These are phyloP conservation scores for Siniperca scherzeri DNA, from an alignment of 2,797 vertebrate species.

Conservation along the genomic window DNA sequence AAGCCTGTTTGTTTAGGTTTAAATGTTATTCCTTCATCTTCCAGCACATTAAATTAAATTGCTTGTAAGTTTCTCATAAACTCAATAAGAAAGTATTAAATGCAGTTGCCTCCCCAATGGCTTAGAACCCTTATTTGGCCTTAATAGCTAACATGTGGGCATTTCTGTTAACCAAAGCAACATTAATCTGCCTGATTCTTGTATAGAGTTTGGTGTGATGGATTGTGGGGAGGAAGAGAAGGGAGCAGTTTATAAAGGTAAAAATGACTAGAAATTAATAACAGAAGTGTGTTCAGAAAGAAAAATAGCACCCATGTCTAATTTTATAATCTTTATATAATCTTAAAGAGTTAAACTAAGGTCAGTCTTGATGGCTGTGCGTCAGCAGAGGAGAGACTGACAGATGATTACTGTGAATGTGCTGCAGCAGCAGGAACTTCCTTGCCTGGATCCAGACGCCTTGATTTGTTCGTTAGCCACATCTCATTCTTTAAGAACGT, in stretches of 20 bases:
- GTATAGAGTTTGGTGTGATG: neutral
- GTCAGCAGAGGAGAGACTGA: constrained; percentile 45
- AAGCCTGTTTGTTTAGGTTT: neutral
- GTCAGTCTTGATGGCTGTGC: neutral
- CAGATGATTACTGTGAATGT: constrained; percentile 24
- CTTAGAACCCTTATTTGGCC: neutral
- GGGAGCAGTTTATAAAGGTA: too few species aligned
- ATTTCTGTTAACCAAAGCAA: neutral
- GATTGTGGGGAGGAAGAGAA: neutral
- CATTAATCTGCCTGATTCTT: neutral
- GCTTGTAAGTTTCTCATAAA: neutral
- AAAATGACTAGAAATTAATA: neutral
- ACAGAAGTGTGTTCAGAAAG: neutral
- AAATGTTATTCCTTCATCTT: neutral
- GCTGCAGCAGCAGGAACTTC: constrained; percentile 52
- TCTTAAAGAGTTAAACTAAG: neutral
- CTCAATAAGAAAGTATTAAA: neutral
- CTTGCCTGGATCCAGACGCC: neutral
- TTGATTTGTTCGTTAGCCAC: neutral
- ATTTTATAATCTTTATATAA: neutral
- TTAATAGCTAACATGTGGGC: neutral
- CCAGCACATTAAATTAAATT: neutral
- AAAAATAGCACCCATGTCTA: neutral
- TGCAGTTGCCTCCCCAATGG: neutral
- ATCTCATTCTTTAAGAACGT: neutral